Evolutionary conservation across 2,113 vertebrate species (phyloP).

Genomic region (Bujurquina vittata): DNA sequence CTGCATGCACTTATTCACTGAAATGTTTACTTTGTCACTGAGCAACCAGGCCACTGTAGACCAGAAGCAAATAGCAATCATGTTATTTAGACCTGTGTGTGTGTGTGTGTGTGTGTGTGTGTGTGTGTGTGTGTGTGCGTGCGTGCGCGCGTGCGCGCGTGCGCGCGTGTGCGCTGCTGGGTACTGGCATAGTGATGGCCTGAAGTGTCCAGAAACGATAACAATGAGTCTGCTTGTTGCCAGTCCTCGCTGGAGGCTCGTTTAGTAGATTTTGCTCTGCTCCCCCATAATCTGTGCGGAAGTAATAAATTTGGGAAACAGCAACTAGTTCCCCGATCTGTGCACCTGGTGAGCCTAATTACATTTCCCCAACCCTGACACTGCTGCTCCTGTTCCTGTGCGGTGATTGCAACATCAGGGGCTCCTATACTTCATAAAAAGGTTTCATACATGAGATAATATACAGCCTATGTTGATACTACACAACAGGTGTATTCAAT

Average conservation of each 20-base stretch:
- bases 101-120: background rate
- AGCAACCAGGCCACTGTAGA: conserved; percentile 27
- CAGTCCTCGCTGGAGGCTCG: conserved; percentile 79
- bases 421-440: conserved; percentile 32
- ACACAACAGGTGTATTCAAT: background rate
- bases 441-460: conserved; percentile 23
- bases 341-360: conserved; percentile 98
- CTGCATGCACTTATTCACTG: background rate
- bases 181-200: conserved; percentile 46
- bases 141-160: too few species aligned
- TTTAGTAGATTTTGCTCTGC: conserved; percentile 86
- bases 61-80: conserved; percentile 11
- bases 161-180: background rate
- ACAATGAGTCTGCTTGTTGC: conserved; percentile 75
- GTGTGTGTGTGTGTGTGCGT: background rate
- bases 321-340: conserved; percentile 89
- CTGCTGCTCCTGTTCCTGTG: conserved; percentile 73
- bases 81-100: conserved; percentile 36
- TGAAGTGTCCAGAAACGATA: conserved; percentile 38
- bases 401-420: conserved; percentile 26
- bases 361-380: conserved; percentile 82
- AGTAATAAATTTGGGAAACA: conserved; percentile 95
- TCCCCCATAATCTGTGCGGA: conserved; percentile 86
- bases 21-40: conserved; percentile 57
- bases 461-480: conserved; percentile 10